phyloP scores from a whole-genome alignment of 2,888 invertebrate species.

The Calliopum simillimum region DNA sequence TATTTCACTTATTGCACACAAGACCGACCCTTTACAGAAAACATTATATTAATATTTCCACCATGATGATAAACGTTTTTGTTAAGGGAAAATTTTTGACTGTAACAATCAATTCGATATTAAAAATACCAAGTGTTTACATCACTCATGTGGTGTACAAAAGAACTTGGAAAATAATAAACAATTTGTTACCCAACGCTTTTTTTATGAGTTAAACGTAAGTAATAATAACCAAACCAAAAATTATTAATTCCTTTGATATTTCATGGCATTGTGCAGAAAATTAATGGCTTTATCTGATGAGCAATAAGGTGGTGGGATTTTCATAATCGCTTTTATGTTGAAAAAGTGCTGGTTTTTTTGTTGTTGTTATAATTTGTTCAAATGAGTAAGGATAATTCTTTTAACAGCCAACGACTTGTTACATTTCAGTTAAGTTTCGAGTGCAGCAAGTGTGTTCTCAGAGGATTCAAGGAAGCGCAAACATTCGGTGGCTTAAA shows the following conservation, averaged over 20 bases:
- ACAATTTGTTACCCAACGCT: too few relatives aligned
- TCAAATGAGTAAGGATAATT: too few relatives aligned
- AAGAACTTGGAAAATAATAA: not conserved
- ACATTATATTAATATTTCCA: not conserved
- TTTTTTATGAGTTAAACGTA: not conserved
- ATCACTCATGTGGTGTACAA: slow-evolving; percentile 19
- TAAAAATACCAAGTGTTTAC: slow-evolving; percentile 23
- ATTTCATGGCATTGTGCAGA: slow-evolving; percentile 24
- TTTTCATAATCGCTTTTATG: not conserved
- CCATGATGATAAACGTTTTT: not conserved
- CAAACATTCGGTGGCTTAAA: not conserved
- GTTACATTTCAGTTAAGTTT: too few relatives aligned
- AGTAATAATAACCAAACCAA: slow-evolving; percentile 18
- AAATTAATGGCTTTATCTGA: slow-evolving; percentile 28
- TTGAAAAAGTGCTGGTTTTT: not conserved
- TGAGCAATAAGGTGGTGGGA: not conserved
- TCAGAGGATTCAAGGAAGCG: not conserved
- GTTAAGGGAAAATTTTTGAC: not conserved
- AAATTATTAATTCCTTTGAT: slow-evolving; percentile 29
- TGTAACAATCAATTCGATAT: not conserved
- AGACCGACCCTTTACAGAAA: not conserved
- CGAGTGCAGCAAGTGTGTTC: too few relatives aligned
- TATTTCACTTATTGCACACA: not conserved
- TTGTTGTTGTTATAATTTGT: not conserved
- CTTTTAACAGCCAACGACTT: too few relatives aligned